Percentiles rank a stretch among this genome's conserved stretches.
Conservation (phyloP, 53 echinoderm and acorn worm genomes). For the Mesocentrotus franciscanus region DNA sequence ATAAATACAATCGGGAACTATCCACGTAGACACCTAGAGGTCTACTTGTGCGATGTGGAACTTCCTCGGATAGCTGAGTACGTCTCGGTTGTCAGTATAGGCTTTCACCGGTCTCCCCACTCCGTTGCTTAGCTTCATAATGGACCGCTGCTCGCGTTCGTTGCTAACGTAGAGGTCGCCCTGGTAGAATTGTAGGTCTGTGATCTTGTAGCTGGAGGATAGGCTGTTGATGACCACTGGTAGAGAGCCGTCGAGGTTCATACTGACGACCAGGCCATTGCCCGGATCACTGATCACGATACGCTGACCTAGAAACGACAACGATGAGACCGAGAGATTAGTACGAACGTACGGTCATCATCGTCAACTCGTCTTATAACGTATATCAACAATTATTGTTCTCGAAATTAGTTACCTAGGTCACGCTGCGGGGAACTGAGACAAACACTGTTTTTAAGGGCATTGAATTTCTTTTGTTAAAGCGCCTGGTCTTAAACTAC, state of each 20-base stretch:
- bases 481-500: too few species aligned
- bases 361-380: too few species aligned
- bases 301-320: background rate
- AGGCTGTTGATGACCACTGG: background rate
- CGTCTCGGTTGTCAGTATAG: background rate
- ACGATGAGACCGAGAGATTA: background rate
- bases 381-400: too few species aligned
- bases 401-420: too few species aligned
- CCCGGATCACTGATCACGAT: slow-evolving; percentile 18
- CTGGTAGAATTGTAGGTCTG: background rate
- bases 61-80: slow-evolving; percentile 1
- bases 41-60: background rate
- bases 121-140: background rate
- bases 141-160: background rate
- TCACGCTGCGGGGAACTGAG: too few species aligned
- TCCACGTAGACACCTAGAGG: background rate
- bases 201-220: background rate
- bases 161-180: slow-evolving; percentile 26
- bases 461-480: too few species aligned
- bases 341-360: too few species aligned
- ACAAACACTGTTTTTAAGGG: too few species aligned
- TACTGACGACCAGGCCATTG: background rate
- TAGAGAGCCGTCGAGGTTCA: background rate
- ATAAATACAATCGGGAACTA: background rate
- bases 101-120: background rate